Evolutionary conservation across 2,888 invertebrate genomes (phyloP).

Genomic region (Chirona hameri): DNA sequence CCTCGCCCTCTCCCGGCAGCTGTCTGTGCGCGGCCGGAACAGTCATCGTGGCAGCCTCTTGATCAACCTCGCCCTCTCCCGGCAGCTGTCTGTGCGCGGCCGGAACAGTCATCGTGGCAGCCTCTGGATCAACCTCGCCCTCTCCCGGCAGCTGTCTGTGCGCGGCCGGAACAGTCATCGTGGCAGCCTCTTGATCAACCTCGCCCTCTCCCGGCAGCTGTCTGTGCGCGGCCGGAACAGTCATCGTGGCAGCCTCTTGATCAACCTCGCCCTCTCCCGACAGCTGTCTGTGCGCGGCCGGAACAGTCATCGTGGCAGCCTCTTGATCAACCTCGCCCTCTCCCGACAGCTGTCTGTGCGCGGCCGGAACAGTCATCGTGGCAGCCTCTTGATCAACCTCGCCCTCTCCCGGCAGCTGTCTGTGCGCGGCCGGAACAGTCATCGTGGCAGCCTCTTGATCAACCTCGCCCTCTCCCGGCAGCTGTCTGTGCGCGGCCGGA

Average conservation of each 20-base stretch:
- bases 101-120: conserved; percentile 60
- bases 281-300: conserved; percentile 61
- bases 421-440: conserved; percentile 65
- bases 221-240: conserved; percentile 64
- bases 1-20: conserved; percentile 44
- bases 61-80: too few species aligned
- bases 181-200: too few species aligned
- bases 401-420: conserved; percentile 49
- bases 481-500: conserved; percentile 62
- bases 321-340: too few species aligned
- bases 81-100: conserved; percentile 58
- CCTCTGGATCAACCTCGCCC: too few species aligned
- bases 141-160: conserved; percentile 53
- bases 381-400: too few species aligned
- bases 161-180: conserved; percentile 67
- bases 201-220: conserved; percentile 47
- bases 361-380: conserved; percentile 66
- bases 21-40: conserved; percentile 64
- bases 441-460: too few species aligned
- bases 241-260: too few species aligned
- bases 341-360: conserved; percentile 54
- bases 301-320: conserved; percentile 53
- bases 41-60: too few species aligned
- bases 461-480: conserved; percentile 41
- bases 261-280: too few species aligned